Percentiles rank a stretch among this genome's conserved stretches.
Evolutionary conservation across 2,797 vertebrate genomes (phyloP).

Genomic region (Tolypeutes matacus): DNA sequence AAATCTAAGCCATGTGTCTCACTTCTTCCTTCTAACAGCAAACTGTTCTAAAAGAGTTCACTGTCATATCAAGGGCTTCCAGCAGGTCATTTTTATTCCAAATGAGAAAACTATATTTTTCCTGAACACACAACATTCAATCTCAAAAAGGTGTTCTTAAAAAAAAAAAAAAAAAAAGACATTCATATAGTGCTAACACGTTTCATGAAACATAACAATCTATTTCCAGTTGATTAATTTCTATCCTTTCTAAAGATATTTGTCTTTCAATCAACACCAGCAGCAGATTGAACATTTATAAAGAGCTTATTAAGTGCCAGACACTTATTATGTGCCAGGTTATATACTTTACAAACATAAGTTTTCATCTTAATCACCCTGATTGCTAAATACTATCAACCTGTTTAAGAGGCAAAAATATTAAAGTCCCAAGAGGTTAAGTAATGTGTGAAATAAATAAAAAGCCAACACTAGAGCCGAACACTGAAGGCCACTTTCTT

Average conservation of each 20-base stretch:
- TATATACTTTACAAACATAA: not conserved
- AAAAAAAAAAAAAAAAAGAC: conserved; percentile 5
- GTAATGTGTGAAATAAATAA: not conserved
- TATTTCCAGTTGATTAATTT: not conserved
- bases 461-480: not conserved
- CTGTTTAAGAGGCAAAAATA: not conserved
- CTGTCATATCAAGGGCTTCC: conserved; percentile 63
- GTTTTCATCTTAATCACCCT: not conserved
- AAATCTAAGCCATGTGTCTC: conserved; percentile 81
- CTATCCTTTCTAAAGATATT: conserved; percentile 24
- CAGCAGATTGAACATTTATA: not conserved
- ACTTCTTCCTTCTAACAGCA: conserved; percentile 64
- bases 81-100: conserved; percentile 57
- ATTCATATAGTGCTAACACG: not conserved
- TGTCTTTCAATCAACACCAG: not conserved
- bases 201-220: conserved; percentile 27
- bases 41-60: conserved; percentile 63
- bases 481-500: not conserved
- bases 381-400: not conserved
- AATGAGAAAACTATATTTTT: conserved; percentile 58
- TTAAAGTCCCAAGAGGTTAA: not conserved
- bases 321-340: not conserved
- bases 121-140: not conserved
- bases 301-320: not conserved
- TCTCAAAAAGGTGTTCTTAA: conserved; percentile 33